Conservation (phyloP, 2,888 invertebrate species). For the Hirtodrosophila cameraria region DNA sequence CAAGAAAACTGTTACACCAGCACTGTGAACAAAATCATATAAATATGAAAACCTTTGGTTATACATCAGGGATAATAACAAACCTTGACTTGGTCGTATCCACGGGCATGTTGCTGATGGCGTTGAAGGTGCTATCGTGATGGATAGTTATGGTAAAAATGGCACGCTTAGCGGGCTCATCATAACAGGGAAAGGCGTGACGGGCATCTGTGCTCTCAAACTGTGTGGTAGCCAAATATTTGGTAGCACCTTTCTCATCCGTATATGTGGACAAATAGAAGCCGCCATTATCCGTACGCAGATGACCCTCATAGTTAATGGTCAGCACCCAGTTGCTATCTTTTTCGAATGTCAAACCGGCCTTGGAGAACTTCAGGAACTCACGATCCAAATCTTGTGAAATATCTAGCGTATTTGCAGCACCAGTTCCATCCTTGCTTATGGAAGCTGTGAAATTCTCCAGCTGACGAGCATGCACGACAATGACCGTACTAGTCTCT, state of each 20-base stretch:
- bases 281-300: conserved; percentile 87
- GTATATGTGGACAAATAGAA: conserved; percentile 87
- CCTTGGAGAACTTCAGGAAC: conserved; percentile 67
- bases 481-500: conserved; percentile 54
- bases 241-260: conserved; percentile 56
- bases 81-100: conserved; percentile 38
- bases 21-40: conserved; percentile 73
- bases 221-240: conserved; percentile 87
- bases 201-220: conserved; percentile 88
- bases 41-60: too few species aligned
- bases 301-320: conserved; percentile 86
- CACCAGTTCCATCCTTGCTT: conserved; percentile 2
- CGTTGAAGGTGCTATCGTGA: conserved; percentile 75
- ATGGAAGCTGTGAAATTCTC: conserved; percentile 56
- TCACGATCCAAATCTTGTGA: conserved; percentile 58
- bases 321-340: conserved; percentile 84
- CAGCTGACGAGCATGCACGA: conserved; percentile 72
- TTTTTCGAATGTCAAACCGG: conserved; percentile 34
- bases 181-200: conserved; percentile 90
- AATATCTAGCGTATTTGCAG: background rate
- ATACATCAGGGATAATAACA: too few species aligned
- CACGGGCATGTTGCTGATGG: conserved; percentile 85
- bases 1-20: conserved; percentile 81
- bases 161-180: conserved; percentile 89
- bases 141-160: conserved; percentile 81